A percentile compares a stretch with the other conserved stretches of the same genome.
These are phyloP conservation scores for Arctopsyche grandis DNA, from an alignment of 1,140 invertebrate species.

Conservation along the genomic window DNA sequence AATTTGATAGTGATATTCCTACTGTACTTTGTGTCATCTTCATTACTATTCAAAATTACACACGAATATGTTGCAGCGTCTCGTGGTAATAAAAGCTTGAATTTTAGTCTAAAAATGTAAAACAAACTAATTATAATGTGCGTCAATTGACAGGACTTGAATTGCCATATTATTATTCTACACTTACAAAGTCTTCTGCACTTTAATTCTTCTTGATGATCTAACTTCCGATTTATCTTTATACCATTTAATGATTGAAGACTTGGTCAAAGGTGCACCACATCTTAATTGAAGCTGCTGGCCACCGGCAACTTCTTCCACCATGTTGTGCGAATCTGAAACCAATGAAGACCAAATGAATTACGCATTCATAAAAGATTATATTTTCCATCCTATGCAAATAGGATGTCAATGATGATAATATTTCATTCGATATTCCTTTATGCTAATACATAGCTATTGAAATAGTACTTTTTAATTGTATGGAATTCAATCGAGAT, in stretches of 20 bases:
- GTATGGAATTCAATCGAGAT: too few relatives aligned
- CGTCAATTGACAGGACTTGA: too few relatives aligned
- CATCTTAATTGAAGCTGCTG: slow-evolving; percentile 45
- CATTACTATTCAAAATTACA: slow-evolving; percentile 56
- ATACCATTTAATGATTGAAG: slow-evolving; percentile 47
- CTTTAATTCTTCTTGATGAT: slow-evolving; percentile 44
- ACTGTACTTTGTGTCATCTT: slow-evolving; percentile 46
- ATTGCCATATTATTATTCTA: neutral
- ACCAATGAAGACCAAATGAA: slow-evolving; percentile 1
- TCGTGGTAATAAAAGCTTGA: slow-evolving; percentile 59
- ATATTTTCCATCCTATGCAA: neutral
- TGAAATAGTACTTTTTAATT: too few relatives aligned
- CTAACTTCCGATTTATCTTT: slow-evolving; percentile 40
- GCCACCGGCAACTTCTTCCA: slow-evolving; percentile 29
- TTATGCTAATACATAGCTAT: too few relatives aligned
- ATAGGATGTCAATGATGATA: too few relatives aligned
- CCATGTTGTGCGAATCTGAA: slow-evolving; percentile 45
- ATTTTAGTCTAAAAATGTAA: slow-evolving; percentile 59
- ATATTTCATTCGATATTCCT: too few relatives aligned
- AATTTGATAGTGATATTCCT: slow-evolving; percentile 55
- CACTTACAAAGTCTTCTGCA: slow-evolving; percentile 43
- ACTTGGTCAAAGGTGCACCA: slow-evolving; percentile 22
- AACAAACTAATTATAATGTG: neutral
- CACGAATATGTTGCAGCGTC: slow-evolving; percentile 63
- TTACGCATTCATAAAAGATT: neutral